Percentiles rank a stretch among this genome's conserved stretches.
Evolutionary conservation across 2,113 vertebrate species (phyloP).

Genomic region (Lepus europaeus): DNA sequence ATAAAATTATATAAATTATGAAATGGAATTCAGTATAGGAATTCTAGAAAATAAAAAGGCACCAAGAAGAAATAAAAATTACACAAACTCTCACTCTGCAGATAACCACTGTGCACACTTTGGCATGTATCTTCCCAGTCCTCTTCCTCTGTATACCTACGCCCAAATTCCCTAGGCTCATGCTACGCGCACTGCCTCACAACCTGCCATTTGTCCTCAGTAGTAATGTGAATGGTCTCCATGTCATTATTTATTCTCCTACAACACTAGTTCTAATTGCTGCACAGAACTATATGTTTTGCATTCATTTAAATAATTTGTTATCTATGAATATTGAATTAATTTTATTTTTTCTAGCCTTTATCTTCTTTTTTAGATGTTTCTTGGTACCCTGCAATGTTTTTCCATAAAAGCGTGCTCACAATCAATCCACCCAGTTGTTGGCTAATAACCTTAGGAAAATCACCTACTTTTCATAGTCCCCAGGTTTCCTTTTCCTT

Average conservation of each 20-base stretch:
- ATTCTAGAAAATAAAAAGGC: constrained; percentile 26
- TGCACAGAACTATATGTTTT: neutral
- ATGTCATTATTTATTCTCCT: neutral
- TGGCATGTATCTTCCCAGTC: neutral
- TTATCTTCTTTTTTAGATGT: neutral
- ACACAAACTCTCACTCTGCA: neutral
- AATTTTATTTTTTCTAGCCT: neutral
- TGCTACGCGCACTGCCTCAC: neutral
- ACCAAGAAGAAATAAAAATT: constrained; percentile 18
- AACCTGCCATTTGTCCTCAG: neutral
- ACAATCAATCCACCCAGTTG: neutral
- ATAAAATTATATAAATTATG: no score
- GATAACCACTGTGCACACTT: neutral
- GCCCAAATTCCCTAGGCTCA: neutral
- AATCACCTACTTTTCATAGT: neutral
- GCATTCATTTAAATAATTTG: constrained; percentile 4
- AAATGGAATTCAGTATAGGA: neutral
- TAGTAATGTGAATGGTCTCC: neutral
- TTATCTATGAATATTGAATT: neutral
- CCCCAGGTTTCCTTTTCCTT: no score
- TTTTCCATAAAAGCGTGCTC: neutral
- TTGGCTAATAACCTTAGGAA: neutral
- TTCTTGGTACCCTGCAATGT: neutral
- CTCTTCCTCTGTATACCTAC: neutral
- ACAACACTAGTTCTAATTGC: neutral